A percentile compares a stretch with the other conserved stretches of the same genome.
These are phyloP conservation scores for Nyctereutes procyonoides DNA, from an alignment of 2,113 vertebrate genomes.

Conservation along the genomic window DNA sequence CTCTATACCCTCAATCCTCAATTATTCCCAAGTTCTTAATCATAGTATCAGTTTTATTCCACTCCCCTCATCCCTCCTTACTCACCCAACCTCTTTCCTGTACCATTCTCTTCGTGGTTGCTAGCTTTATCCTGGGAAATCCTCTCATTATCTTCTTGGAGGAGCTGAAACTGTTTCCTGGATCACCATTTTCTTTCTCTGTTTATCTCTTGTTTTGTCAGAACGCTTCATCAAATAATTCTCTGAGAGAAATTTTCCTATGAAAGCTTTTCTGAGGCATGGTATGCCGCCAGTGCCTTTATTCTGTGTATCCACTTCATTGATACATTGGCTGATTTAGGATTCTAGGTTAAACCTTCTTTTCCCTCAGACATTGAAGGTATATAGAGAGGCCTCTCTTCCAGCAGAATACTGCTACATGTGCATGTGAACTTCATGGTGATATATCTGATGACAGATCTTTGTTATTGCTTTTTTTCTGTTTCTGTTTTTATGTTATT, in stretches of 20 bases:
- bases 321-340: not conserved
- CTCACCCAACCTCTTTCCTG: not conserved
- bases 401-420: not conserved
- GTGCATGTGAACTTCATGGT: not conserved
- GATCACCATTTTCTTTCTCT: not conserved
- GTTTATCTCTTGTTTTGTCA: not conserved
- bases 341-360: not conserved
- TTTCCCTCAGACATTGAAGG: not conserved
- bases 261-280: not conserved
- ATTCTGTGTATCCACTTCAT: not conserved
- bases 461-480: not conserved
- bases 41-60: not conserved
- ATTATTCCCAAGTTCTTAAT: not conserved
- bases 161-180: not conserved
- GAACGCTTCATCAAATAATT: not conserved
- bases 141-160: not conserved
- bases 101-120: not conserved
- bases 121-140: not conserved
- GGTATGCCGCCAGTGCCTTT: not conserved
- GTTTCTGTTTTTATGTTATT: not conserved
- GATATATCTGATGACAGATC: not conserved
- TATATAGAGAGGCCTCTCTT: not conserved
- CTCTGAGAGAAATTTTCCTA: not conserved
- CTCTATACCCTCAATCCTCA: not conserved
- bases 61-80: not conserved